phyloP scores from a whole-genome alignment of 2,113 vertebrate genomes.

The Percopsis transmontana region DNA sequence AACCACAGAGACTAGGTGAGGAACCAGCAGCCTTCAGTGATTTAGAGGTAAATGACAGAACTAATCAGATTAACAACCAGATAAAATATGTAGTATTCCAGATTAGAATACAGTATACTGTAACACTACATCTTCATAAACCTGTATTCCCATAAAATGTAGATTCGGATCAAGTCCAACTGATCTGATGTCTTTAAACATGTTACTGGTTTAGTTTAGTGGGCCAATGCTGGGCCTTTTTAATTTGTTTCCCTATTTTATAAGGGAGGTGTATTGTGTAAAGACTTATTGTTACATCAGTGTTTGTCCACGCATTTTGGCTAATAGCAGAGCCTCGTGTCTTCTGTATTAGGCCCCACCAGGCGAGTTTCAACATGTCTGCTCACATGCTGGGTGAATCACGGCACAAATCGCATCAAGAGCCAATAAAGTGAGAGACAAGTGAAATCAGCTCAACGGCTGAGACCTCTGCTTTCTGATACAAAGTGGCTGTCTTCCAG shows the following conservation, averaged over 20 bases:
- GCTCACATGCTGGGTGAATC: slow-evolving; percentile 50
- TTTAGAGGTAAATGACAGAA: neutral
- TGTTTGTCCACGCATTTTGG: neutral
- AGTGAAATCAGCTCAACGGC: slow-evolving; percentile 31
- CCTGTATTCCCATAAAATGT: too few species aligned
- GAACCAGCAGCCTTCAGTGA: neutral
- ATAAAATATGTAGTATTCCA: neutral
- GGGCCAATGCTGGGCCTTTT: too few species aligned
- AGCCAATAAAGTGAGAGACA: slow-evolving; percentile 20
- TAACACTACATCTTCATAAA: too few species aligned
- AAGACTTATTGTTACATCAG: too few species aligned
- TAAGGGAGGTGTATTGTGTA: too few species aligned
- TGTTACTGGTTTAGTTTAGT: neutral
- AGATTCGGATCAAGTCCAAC: too few species aligned
- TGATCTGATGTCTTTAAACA: too few species aligned
- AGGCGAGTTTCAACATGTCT: slow-evolving; percentile 55
- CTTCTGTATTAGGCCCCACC: neutral
- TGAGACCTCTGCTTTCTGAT: slow-evolving; percentile 39
- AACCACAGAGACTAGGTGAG: slow-evolving; percentile 9
- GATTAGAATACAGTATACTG: neutral
- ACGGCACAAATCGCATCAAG: slow-evolving; percentile 23
- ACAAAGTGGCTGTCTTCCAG: too few species aligned
- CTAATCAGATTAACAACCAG: neutral
- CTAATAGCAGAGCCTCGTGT: neutral
- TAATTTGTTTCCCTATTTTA: neutral